Evolutionary conservation across 2,113 vertebrate genomes (phyloP).

Genomic region (Notarius quadriscutis): DNA sequence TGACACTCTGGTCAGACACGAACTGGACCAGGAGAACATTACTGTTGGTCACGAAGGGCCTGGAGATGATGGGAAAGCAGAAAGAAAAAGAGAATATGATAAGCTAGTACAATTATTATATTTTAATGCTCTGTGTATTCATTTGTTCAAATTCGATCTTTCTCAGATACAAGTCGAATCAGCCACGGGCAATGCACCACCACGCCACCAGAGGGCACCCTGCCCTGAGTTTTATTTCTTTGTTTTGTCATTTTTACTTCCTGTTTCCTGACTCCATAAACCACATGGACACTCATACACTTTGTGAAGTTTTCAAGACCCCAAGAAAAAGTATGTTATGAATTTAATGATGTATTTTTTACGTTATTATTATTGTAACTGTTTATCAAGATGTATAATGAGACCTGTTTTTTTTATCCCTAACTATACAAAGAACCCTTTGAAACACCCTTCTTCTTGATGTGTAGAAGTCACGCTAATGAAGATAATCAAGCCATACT

Average conservation of each 20-base stretch:
- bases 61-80: slow-evolving; percentile 43
- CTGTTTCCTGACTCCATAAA: too few species aligned
- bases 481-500: slow-evolving; percentile 49
- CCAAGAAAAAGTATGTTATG: neutral
- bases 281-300: neutral
- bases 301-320: neutral
- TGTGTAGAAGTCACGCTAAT: neutral
- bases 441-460: neutral
- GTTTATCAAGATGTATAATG: neutral
- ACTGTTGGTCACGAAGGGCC: slow-evolving; percentile 72
- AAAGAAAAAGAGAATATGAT: slow-evolving; percentile 56
- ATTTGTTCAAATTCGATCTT: neutral
- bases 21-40: slow-evolving; percentile 87
- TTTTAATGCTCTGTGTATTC: neutral
- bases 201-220: neutral
- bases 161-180: neutral
- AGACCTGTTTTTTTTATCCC: neutral
- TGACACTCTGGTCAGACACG: slow-evolving; percentile 87
- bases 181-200: neutral
- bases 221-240: neutral
- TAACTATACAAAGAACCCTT: neutral
- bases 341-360: neutral
- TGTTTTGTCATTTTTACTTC: neutral
- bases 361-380: neutral
- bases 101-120: neutral